Evolutionary conservation across 2,888 invertebrate genomes (phyloP).

Genomic region (Aromia moschata): DNA sequence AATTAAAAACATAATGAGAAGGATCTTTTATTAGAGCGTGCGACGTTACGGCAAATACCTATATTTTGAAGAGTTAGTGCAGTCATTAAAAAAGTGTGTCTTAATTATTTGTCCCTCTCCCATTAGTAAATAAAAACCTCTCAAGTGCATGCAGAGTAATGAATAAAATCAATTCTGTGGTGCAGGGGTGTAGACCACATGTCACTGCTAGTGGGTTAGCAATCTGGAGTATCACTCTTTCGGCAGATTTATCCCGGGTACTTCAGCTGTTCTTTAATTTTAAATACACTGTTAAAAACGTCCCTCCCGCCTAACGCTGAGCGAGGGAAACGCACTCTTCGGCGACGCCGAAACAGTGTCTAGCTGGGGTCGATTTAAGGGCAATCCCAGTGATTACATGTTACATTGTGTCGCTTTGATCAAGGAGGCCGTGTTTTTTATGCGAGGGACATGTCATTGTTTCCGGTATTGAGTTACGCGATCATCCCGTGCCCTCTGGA

Average conservation of each 20-base stretch:
- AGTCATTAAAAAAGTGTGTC: background rate
- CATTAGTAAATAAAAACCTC: conserved; percentile 16
- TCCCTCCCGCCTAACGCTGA: conserved; percentile 12
- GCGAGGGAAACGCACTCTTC: background rate
- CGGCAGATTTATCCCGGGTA: conserved; percentile 52
- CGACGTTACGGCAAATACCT: no score
- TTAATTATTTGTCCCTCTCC: background rate
- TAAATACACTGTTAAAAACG: conserved; percentile 53
- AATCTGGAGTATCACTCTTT: conserved; percentile 55
- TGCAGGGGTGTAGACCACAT: conserved; percentile 50
- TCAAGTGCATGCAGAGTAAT: conserved; percentile 22
- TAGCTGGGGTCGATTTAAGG: conserved; percentile 25
- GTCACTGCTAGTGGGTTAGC: conserved; percentile 57
- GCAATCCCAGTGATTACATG: conserved; percentile 60
- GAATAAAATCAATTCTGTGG: conserved; percentile 25
- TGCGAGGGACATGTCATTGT: conserved; percentile 59
- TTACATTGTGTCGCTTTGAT: conserved; percentile 61
- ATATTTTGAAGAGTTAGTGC: no score
- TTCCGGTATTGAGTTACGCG: conserved; percentile 52
- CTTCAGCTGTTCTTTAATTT: conserved; percentile 53
- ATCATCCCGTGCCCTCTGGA: conserved; percentile 37
- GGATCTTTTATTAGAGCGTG: no score
- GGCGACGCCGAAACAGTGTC: conserved; percentile 19
- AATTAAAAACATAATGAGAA: no score
- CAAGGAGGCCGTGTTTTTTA: conserved; percentile 60